A percentile compares a stretch with the other conserved stretches of the same genome.
phyloP scores from a whole-genome alignment of 92 coral and sea anemone genomes.

The Hydrozoanthus gracilis region DNA sequence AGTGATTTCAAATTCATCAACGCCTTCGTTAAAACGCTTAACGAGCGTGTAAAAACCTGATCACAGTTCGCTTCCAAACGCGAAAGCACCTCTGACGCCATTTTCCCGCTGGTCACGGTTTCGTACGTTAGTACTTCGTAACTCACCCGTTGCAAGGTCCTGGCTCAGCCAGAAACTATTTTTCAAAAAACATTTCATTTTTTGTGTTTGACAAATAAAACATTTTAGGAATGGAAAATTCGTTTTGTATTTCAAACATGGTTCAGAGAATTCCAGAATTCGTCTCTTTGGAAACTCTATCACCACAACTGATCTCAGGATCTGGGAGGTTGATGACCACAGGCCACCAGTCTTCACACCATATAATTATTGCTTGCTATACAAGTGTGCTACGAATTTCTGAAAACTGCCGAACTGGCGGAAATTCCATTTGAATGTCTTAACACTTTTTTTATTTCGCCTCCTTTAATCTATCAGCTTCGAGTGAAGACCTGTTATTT shows the following conservation, averaged over 20 bases:
- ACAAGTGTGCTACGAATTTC: not conserved
- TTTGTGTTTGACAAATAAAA: not conserved
- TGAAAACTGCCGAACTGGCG: not conserved
- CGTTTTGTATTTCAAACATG: not conserved
- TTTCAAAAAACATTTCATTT: too few species aligned
- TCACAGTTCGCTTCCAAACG: constrained; percentile 44
- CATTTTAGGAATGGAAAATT: not conserved
- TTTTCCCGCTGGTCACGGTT: too few species aligned
- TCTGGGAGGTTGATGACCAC: not conserved
- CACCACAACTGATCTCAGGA: not conserved
- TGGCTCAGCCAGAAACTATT: too few species aligned
- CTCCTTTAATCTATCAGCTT: too few species aligned
- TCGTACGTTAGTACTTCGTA: too few species aligned
- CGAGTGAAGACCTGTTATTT: too few species aligned
- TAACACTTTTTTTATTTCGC: too few species aligned
- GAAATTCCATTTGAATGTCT: not conserved
- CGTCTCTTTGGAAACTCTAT: not conserved
- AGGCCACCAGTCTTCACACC: not conserved
- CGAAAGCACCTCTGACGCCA: too few species aligned
- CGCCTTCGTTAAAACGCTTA: constrained; percentile 36
- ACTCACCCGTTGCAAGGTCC: too few species aligned
- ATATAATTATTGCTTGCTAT: not conserved
- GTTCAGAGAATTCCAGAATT: not conserved
- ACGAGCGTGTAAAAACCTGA: constrained; percentile 61
- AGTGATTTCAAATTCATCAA: constrained; percentile 62